Base-by-base conservation (phyloP, 2,888 invertebrate species). In the Drosophila birchii region DNA sequence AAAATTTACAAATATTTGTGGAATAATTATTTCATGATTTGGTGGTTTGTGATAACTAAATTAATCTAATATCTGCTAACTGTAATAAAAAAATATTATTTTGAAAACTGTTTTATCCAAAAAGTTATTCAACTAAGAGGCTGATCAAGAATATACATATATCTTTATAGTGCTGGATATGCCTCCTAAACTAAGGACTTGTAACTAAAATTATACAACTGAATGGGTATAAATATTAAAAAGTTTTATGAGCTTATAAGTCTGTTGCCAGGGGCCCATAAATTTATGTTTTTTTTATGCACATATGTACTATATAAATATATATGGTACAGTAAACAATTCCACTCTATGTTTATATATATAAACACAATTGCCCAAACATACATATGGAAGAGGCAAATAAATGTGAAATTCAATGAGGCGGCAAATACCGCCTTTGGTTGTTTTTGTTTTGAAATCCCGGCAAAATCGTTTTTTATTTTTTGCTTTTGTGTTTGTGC, bases 201-300 rank as follows among this genome's bases (percentile, higher is more conserved):
- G 11, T 18, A 1, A 41, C 18, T 18, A 2, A 7, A 20, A 20
- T 12, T 20, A 7, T 43, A 14, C 7, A 7, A 14, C 23, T 23
- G 23, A 11, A 18, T 18, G 41, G 9, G 32, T 16, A 34, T 32
- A 9, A 34, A 34, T 51, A 34, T 51, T 34, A 34, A 20, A 1
- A 34, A 9, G 32, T 20, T 51, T 34, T 51, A 20, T 20, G 49
- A 49, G 14, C 32, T 12, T 14, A 36, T 18, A 8, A 18, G 32
- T 29, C 26, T 39, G 74, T 71, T 73, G 55, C 62, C 38, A 73
- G 38, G 70, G 43, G 61, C 41, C 49, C 12, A 20, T 29, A 20
- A 43, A 26, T 12, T 3, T 51, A 44, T 73, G 39, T 18, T 38
- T 74, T 55, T 41, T 34, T 3, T 23, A 3, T 3, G 23, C 23